Evolutionary conservation across 2,888 invertebrate genomes (phyloP), one percentile per base, ranked within the genome.

Genomic region (Atrina japonica): DNA sequence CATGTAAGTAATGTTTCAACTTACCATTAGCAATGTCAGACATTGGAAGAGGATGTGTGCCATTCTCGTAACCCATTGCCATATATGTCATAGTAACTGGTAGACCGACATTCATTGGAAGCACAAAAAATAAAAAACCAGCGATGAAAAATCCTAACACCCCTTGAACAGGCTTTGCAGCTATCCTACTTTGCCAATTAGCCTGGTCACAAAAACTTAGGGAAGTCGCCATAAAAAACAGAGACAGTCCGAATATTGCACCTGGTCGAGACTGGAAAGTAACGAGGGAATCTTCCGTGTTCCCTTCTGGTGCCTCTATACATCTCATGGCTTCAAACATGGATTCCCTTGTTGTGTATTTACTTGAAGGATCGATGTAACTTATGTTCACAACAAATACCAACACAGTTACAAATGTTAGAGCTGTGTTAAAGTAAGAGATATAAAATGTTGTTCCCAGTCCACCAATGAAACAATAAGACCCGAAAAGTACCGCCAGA

Each of bases 121-220:
- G 76, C n/a, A 85, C 83, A 61, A 87, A 88, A 86, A 87, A 88
- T 35, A 87, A 78, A 65, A 83, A 83, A 5, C 86, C 86, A 6
- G 88, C 88, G 14, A 82, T 73, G 35, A 88, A 79, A 73, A 87
- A 88, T 6, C 88, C 88, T 40, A 85, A 68, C 0, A 88, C 86
- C 5, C 88, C 87, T 55, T 85, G 82, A 9, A 80, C 70, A 9
- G 86, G 86, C 63, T 88, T 88, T 16, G 88, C 86, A 11, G 88
- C 88, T 23, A 88, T 86, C 1, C 86, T 75, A 60, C 86, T 87
- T 77, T 88, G 88, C 88, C 88, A 88, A 64, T 87, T 86, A 5
- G 88, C 87, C 69, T 86, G 86, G 50, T 86, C 86, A 82, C 66
- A 74, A 60, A 81, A 81, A 68, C 81, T 74, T 45, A 83, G 59